These are phyloP conservation scores for Spondyliosoma cantharus DNA, from an alignment of 2,797 vertebrate genomes.

Conservation along the genomic window DNA sequence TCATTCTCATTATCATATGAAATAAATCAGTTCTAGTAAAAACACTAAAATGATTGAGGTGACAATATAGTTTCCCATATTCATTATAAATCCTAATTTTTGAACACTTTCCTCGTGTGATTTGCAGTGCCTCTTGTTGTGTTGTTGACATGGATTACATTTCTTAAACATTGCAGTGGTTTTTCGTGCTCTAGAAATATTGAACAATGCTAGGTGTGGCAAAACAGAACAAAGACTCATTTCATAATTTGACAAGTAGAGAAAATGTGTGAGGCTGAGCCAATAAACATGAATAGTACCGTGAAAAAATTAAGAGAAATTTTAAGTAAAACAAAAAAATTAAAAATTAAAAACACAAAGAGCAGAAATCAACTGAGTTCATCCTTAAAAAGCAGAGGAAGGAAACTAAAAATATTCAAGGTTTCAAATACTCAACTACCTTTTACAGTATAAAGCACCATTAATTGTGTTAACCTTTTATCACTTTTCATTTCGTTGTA, in stretches of 20 bases:
- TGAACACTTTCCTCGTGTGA: neutral
- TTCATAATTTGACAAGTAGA: neutral
- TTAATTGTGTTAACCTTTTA: neutral
- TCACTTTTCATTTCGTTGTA: neutral
- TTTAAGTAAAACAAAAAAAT: too few relatives aligned
- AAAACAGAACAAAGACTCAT: neutral
- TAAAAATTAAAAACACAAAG: neutral
- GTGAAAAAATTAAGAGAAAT: too few relatives aligned
- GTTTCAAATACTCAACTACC: neutral
- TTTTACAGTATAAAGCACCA: neutral
- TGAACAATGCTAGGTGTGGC: neutral
- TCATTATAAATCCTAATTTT: neutral
- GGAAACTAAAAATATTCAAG: neutral
- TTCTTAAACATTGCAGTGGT: neutral
- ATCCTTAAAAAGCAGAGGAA: too few relatives aligned
- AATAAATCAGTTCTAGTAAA: neutral
- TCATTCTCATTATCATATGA: slow-evolving; percentile 18
- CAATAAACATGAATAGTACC: neutral
- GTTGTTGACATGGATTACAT: neutral
- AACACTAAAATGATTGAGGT: neutral
- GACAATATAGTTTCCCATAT: neutral
- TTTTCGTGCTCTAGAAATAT: slow-evolving; percentile 1
- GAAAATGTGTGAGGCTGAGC: neutral
- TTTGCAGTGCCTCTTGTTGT: neutral
- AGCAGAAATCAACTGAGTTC: neutral